Conservation (phyloP, 2,113 vertebrate species). For the Chinchilla lanigera region DNA sequence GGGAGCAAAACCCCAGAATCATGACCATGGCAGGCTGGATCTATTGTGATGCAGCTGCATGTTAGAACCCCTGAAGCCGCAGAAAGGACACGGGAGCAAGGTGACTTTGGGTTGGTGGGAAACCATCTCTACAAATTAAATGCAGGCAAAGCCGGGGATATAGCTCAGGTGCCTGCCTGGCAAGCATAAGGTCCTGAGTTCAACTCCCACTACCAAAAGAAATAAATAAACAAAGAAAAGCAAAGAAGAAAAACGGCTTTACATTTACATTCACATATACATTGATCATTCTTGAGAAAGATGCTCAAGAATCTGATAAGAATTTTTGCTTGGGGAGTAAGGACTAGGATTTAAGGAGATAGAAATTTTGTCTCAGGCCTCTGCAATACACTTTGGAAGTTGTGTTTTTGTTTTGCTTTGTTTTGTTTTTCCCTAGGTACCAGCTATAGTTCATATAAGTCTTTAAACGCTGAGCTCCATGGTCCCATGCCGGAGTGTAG, state of each 20-base stretch:
- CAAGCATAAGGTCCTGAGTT: too few species aligned
- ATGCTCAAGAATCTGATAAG: background rate
- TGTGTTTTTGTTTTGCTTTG: background rate
- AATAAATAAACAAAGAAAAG: background rate
- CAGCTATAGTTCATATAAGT: background rate
- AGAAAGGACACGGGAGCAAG: background rate
- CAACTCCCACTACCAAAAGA: too few species aligned
- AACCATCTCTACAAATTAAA: background rate
- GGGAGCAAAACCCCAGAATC: background rate
- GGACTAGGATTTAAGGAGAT: background rate
- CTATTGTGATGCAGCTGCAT: background rate
- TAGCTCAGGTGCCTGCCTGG: too few species aligned
- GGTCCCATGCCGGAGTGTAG: background rate
- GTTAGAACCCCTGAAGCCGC: background rate
- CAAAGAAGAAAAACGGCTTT: background rate
- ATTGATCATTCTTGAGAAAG: background rate
- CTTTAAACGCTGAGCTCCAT: background rate
- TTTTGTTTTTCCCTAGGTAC: background rate
- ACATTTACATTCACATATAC: background rate
- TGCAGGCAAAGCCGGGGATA: background rate
- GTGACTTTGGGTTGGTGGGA: background rate
- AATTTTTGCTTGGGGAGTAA: background rate
- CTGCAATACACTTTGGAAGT: background rate
- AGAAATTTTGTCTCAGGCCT: background rate
- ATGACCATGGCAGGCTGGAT: background rate